phyloP scores from a whole-genome alignment of 1,140 invertebrate species.

The Megalonaias nervosa region DNA sequence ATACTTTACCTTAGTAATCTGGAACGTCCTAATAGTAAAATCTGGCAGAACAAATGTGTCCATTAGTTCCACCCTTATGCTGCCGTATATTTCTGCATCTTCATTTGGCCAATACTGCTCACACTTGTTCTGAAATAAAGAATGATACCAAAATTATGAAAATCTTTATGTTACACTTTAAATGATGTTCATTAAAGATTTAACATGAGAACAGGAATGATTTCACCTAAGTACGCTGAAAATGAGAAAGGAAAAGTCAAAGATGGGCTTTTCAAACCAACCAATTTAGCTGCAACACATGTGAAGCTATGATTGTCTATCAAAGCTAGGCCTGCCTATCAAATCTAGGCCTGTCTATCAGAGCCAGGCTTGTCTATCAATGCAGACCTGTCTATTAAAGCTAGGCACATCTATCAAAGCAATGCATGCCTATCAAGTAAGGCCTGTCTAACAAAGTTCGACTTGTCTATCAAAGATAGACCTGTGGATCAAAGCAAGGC shows the following conservation, averaged over 20 bases:
- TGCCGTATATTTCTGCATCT: slow-evolving; percentile 89
- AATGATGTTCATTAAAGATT: not conserved
- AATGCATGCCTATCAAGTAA: no score
- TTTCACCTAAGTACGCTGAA: not conserved
- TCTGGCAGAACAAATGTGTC: slow-evolving; percentile 94
- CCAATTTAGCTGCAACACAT: not conserved
- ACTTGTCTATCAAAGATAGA: no score
- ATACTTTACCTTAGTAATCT: slow-evolving; percentile 74
- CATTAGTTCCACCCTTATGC: slow-evolving; percentile 89
- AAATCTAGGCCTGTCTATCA: no score
- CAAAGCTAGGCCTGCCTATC: no score
- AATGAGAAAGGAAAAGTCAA: not conserved
- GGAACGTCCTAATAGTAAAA: slow-evolving; percentile 91
- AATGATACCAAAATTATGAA: not conserved
- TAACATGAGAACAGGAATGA: not conserved
- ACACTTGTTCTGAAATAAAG: slow-evolving; percentile 86
- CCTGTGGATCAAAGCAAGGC: no score
- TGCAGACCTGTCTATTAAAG: no score
- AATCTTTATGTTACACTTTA: not conserved
- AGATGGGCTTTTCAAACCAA: not conserved
- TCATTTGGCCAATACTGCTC: slow-evolving; percentile 99
- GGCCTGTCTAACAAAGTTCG: no score
- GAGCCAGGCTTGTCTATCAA: no score
- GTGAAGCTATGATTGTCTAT: no score
- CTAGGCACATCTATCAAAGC: no score